A percentile compares a stretch with the other conserved stretches of the same genome.
Evolutionary conservation across 2,113 vertebrate species (phyloP).

Genomic region (Rhodinocichla rosea): DNA sequence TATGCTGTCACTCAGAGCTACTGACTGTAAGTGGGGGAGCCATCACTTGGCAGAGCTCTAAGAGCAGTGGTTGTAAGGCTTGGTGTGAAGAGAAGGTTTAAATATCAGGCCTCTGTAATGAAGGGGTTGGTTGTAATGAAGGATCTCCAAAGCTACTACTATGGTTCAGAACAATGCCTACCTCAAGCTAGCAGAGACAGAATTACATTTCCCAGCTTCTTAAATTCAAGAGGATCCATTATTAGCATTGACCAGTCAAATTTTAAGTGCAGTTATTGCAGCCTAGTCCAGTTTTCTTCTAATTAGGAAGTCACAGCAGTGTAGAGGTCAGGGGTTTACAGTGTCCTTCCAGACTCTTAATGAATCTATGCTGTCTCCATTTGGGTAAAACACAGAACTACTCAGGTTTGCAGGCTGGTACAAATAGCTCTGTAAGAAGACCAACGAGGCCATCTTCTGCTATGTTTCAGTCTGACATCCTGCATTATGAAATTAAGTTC

Average conservation of each 20-base stretch:
- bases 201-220: neutral
- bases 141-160: neutral
- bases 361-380: neutral
- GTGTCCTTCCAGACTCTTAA: neutral
- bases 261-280: neutral
- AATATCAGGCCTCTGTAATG: neutral
- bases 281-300: neutral
- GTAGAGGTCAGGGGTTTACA: neutral
- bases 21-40: neutral
- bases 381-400: neutral
- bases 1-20: neutral
- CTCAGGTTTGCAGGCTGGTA: neutral
- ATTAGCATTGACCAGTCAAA: neutral
- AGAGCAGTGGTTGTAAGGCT: neutral
- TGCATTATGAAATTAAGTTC: neutral
- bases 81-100: neutral
- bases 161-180: neutral
- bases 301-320: neutral
- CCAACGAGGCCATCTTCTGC: neutral
- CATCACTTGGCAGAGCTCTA: neutral
- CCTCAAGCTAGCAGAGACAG: neutral
- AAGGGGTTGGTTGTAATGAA: neutral
- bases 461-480: neutral
- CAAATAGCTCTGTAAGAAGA: neutral
- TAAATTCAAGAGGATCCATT: neutral